phyloP scores from a whole-genome alignment of 2,797 vertebrate genomes.

The Neostethus bicornis region DNA sequence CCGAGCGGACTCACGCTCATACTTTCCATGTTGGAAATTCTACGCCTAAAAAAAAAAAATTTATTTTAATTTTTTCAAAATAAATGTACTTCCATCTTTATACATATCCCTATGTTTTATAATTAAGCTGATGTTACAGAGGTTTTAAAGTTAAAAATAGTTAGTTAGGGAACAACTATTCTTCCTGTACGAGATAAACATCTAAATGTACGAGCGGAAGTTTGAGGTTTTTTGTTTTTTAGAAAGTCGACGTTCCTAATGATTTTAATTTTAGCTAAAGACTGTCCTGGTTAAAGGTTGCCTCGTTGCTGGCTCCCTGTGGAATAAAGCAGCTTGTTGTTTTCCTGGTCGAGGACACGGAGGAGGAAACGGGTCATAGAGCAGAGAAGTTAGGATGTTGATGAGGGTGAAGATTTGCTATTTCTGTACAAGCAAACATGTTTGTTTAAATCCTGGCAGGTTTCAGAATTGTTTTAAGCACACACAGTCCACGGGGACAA shows the following conservation, averaged over 20 bases:
- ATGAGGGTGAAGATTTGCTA: slow-evolving; percentile 28
- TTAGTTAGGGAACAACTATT: background rate
- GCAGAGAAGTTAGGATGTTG: slow-evolving; percentile 6
- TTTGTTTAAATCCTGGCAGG: slow-evolving; percentile 24
- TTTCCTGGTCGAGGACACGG: slow-evolving; percentile 46
- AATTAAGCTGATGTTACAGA: background rate
- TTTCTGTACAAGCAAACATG: slow-evolving; percentile 50
- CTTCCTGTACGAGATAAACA: background rate
- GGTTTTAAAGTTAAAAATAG: background rate
- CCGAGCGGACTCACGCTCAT: slow-evolving; percentile 42
- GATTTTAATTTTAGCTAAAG: slow-evolving; percentile 61
- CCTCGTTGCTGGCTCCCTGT: slow-evolving; percentile 37
- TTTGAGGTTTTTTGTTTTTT: slow-evolving; percentile 23
- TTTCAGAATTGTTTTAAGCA: slow-evolving; percentile 45
- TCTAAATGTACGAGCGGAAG: too few species aligned
- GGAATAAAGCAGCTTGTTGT: slow-evolving; percentile 57
- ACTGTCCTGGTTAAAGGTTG: slow-evolving; percentile 22
- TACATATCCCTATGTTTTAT: too few species aligned
- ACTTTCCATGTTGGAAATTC: slow-evolving; percentile 43
- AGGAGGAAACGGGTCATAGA: slow-evolving; percentile 54
- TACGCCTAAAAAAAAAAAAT: background rate
- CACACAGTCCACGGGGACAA: slow-evolving; percentile 39
- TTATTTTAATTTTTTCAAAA: too few species aligned
- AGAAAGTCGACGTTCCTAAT: slow-evolving; percentile 21
- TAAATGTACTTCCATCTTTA: too few species aligned